Base-by-base conservation (phyloP, 2,113 vertebrate genomes). In the Octodon degus region DNA sequence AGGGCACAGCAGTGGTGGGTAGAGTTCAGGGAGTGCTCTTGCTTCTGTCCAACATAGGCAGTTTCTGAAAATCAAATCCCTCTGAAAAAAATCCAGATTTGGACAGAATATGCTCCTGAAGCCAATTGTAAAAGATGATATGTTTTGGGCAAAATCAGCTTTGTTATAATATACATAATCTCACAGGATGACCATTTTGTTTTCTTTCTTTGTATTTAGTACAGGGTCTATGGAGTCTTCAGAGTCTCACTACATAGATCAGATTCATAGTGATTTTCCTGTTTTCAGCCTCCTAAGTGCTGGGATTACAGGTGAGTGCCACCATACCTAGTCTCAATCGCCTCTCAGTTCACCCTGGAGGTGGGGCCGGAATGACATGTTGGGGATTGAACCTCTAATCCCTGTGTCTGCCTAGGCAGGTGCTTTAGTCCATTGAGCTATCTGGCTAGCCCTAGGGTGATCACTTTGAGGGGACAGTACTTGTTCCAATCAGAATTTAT, bases 141-240 rank as follows among this genome's bases (percentile, higher is more conserved):
- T 87, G 93, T 85, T 91, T 84, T 63, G 20, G 68, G 85, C 8
- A 89, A 93, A 94, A 92, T 16, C 13, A 77, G 37, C 40, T 22
- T 80, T 24, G 24, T 50, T 91, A 37, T n/a, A 72, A 90, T 90
- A 94, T 47, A 2, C 60, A 30, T 72, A 67, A 37, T 79, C 34
- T 95, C 34, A 58, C 47, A 93, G 76, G 70, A 68, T 81, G 81
- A 70, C 67, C 0, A 13, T 58, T 85, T 95, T 91, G 76, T 58
- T 58, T 58, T 58, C 16, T 58, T 58, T 14, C 14, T 58, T 58
- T 58, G 55, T 19, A 58, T 58, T 58, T 19, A 58, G 16, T 58
- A 55, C 2, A 55, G 53, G 14, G 53, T 55, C 53, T 55, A 55
- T 16, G 14, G 53, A 14, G 53, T 16, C 14, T 16, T 17, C 5